Percentiles rank a stretch among this genome's conserved stretches.
phyloP scores from a whole-genome alignment of 2,888 invertebrate genomes.

The Sussaba pulchella region DNA sequence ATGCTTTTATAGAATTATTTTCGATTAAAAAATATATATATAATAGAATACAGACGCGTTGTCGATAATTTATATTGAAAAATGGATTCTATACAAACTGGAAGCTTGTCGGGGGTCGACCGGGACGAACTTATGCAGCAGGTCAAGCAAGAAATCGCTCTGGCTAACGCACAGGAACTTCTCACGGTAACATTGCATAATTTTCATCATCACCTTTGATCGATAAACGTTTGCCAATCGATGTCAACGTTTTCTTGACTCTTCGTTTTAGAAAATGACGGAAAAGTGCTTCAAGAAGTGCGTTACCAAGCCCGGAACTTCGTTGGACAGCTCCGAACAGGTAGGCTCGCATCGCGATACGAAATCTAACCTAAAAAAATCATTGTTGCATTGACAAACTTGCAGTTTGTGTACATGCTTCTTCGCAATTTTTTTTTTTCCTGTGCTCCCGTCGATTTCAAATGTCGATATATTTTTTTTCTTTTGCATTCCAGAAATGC shows the following conservation, averaged over 20 bases:
- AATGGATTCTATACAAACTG: conserved; percentile 87
- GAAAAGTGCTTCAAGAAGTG: conserved; percentile 99
- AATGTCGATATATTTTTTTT: conserved; percentile 27
- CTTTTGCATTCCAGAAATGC: conserved; percentile 91
- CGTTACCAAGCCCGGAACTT: conserved; percentile 94
- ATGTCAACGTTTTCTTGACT: conserved; percentile 30
- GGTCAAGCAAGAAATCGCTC: conserved; percentile 97
- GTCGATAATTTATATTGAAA: conserved; percentile 22
- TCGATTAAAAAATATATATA: no score
- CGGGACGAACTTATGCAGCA: conserved; percentile 96
- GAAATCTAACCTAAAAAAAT: conserved; percentile 43
- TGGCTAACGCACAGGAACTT: conserved; percentile 97
- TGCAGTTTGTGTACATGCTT: conserved; percentile 6
- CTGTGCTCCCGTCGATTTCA: no score
- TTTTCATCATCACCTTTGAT: conserved; percentile 54
- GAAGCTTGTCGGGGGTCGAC: conserved; percentile 88
- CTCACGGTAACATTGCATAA: conserved; percentile 88
- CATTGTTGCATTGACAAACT: conserved; percentile 15
- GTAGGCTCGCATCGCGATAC: conserved; percentile 82
- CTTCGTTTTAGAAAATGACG: conserved; percentile 93
- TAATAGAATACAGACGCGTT: no score
- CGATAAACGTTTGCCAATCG: conserved; percentile 1
- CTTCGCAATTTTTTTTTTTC: neutral
- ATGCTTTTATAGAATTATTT: no score
- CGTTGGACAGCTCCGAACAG: conserved; percentile 94